These are phyloP conservation scores for Trimorus sp. DNA, from an alignment of 2,888 invertebrate genomes.

Conservation along the genomic window DNA sequence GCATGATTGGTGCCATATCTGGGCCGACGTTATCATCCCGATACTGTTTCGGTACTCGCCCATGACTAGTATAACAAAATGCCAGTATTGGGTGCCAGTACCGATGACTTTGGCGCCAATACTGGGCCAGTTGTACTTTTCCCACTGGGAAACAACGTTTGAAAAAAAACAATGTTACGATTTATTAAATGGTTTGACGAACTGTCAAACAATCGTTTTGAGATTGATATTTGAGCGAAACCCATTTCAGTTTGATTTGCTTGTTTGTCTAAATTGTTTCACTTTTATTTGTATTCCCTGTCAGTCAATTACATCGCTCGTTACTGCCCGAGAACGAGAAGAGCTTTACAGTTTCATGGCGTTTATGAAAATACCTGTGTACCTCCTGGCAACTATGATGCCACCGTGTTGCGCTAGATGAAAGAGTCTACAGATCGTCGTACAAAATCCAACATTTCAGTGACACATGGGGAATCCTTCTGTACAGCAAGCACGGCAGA, in stretches of 20 bases:
- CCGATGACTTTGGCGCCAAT: too few relatives aligned
- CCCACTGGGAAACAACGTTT: too few relatives aligned
- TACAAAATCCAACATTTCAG: slow-evolving; percentile 62
- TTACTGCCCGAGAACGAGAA: background rate
- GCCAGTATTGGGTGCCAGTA: too few relatives aligned
- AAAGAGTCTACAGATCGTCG: slow-evolving; percentile 62
- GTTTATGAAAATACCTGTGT: slow-evolving; percentile 42
- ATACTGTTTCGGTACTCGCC: too few relatives aligned
- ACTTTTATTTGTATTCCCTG: background rate
- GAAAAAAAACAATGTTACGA: too few relatives aligned
- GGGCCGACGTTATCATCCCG: too few relatives aligned
- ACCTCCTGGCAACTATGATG: slow-evolving; percentile 23
- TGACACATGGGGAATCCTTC: slow-evolving; percentile 66
- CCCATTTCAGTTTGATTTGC: background rate
- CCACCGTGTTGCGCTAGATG: slow-evolving; percentile 42
- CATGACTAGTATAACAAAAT: too few relatives aligned
- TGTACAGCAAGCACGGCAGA: slow-evolving; percentile 48
- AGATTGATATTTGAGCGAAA: background rate
- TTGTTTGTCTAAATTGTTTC: too few relatives aligned
- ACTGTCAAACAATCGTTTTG: background rate
- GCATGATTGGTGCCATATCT: too few relatives aligned
- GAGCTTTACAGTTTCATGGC: slow-evolving; percentile 26
- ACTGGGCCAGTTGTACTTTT: too few relatives aligned
- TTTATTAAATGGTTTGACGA: too few relatives aligned
- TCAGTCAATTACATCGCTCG: slow-evolving; percentile 21